Percentiles rank a stretch among this genome's conserved stretches.
phyloP scores from a whole-genome alignment of 1,140 invertebrate genomes.

The Anastrepha ludens region DNA sequence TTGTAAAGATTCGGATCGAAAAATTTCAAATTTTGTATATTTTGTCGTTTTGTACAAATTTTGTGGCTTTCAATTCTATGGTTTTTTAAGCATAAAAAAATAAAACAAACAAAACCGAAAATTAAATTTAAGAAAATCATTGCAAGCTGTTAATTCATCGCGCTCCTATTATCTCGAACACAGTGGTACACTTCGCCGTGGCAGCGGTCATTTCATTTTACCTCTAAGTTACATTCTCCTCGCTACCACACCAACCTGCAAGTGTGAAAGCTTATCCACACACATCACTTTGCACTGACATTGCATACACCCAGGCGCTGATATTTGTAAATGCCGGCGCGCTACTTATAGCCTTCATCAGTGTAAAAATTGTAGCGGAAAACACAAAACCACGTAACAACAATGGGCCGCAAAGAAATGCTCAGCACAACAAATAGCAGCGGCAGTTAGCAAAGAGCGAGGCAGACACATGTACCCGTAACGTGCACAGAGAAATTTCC shows the following conservation, averaged over 20 bases:
- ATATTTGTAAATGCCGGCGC: not conserved
- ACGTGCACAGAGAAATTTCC: not conserved
- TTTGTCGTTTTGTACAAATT: too few species aligned
- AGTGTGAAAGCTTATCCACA: too few species aligned
- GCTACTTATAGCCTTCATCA: not conserved
- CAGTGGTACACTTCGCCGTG: too few species aligned
- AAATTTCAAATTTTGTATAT: too few species aligned
- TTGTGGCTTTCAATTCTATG: too few species aligned
- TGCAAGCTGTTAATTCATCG: too few species aligned
- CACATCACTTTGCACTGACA: not conserved
- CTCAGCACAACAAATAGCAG: not conserved
- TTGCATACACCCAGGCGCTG: conserved; percentile 6
- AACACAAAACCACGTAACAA: not conserved
- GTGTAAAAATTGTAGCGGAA: conserved; percentile 18
- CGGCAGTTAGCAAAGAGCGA: not conserved
- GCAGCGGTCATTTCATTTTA: not conserved
- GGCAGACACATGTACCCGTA: not conserved
- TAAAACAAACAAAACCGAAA: too few species aligned
- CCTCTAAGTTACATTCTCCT: not conserved
- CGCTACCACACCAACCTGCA: not conserved
- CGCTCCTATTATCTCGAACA: too few species aligned
- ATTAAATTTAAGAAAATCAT: too few species aligned
- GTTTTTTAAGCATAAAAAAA: too few species aligned
- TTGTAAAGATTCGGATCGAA: too few species aligned
- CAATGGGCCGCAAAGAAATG: not conserved